Conservation (phyloP, 2,113 vertebrate genomes). For the Petroica traversi region DNA sequence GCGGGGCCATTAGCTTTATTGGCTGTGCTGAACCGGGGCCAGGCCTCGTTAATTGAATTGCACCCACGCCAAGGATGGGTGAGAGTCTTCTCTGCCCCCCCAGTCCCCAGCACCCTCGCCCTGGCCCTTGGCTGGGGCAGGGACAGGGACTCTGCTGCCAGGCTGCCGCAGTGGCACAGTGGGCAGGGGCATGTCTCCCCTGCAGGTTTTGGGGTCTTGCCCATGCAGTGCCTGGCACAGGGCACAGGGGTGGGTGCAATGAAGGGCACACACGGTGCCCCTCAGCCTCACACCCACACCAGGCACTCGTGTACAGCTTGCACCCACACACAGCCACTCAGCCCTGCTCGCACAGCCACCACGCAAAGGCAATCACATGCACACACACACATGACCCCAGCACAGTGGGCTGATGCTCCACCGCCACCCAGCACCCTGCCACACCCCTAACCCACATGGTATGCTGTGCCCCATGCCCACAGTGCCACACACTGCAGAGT, state of each 20-base stretch:
- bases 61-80: neutral
- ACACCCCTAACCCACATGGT: accelerated
- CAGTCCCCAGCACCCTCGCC: neutral
- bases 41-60: constrained; percentile 61
- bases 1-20: constrained; percentile 60
- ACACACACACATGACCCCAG: accelerated
- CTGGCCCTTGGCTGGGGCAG: neutral
- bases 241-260: accelerated
- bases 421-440: neutral
- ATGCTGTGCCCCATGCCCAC: neutral
- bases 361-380: too few relatives aligned
- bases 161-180: accelerated
- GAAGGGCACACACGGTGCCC: neutral
- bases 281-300: accelerated
- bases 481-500: neutral
- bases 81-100: neutral
- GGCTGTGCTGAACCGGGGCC: constrained; percentile 17
- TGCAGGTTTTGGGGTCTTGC: neutral
- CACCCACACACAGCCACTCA: accelerated
- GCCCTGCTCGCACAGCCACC: accelerated
- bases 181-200: neutral
- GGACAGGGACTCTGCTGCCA: neutral
- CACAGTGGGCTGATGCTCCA: neutral
- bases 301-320: accelerated
- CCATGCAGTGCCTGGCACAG: accelerated